A percentile compares a stretch with the other conserved stretches of the same genome.
These are phyloP conservation scores for Apostichopus japonicus DNA, from an alignment of 35 echinoderm and acorn worm species.

Conservation along the genomic window DNA sequence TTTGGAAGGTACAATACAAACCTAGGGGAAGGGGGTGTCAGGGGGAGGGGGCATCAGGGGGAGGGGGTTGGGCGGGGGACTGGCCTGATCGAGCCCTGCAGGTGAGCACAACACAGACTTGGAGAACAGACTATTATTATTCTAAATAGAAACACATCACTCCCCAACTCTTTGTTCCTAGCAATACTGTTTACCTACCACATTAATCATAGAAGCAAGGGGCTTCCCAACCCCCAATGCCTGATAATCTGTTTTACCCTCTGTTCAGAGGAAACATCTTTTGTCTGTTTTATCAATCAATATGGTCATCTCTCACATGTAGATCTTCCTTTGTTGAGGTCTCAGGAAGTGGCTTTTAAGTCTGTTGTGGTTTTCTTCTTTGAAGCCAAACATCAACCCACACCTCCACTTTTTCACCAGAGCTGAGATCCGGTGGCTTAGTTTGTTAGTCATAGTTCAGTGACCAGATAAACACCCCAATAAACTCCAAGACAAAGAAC, in stretches of 20 bases:
- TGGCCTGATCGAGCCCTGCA: too few species aligned
- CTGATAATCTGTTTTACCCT: neutral
- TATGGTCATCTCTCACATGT: neutral
- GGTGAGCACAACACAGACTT: too few species aligned
- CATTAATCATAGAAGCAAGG: neutral
- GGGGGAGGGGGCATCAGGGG: too few species aligned
- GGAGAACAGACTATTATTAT: too few species aligned
- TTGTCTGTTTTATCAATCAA: neutral
- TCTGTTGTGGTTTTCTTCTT: constrained; percentile 5
- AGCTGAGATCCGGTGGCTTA: neutral
- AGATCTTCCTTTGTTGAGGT: neutral
- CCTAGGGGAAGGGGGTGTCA: too few species aligned
- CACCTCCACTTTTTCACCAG: neutral
- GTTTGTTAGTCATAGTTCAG: constrained; percentile 40
- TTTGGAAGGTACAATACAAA: too few species aligned
- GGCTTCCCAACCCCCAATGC: neutral
- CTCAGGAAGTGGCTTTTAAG: constrained; percentile 27
- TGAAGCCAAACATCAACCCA: constrained; percentile 13
- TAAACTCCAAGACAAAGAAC: neutral
- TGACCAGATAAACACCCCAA: neutral
- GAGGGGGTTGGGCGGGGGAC: too few species aligned
- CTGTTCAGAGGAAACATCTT: neutral
- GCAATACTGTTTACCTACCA: too few species aligned
- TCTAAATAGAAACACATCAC: too few species aligned
- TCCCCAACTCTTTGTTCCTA: too few species aligned